Percentiles rank a stretch among this genome's conserved stretches.
These are phyloP conservation scores for Oceanodroma tethys DNA, from an alignment of 2,113 vertebrate genomes.

Conservation along the genomic window DNA sequence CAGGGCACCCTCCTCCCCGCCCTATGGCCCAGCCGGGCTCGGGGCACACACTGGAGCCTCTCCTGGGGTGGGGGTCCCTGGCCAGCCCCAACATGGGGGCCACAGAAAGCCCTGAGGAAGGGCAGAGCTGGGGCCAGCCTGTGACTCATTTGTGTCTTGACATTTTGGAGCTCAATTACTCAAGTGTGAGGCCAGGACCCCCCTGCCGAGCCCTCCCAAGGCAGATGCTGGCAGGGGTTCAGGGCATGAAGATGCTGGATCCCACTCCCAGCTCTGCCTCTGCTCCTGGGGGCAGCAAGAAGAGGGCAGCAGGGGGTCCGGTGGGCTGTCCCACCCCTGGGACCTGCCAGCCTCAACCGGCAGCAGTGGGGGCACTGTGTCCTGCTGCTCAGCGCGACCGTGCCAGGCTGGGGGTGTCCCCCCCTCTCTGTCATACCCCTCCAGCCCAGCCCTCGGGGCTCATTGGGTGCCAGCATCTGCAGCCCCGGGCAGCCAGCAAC, in stretches of 20 bases:
- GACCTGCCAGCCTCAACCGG: neutral
- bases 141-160: neutral
- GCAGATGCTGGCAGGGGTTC: neutral
- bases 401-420: neutral
- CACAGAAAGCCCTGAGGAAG: neutral
- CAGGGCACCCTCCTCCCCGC: neutral
- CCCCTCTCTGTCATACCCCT: neutral
- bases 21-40: neutral
- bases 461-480: neutral
- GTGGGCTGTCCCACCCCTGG: neutral
- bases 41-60: neutral
- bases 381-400: neutral
- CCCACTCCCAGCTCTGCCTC: neutral
- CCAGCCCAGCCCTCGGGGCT: neutral
- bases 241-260: neutral
- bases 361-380: accelerated
- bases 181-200: neutral
- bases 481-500: neutral
- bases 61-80: neutral
- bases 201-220: too few relatives aligned
- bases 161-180: neutral
- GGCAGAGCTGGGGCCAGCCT: neutral
- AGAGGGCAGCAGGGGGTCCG: accelerated
- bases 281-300: neutral
- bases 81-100: neutral